Percentiles rank a stretch among this genome's conserved stretches.
Evolutionary conservation across 2,888 invertebrate species (phyloP).

Genomic region (Pilophorus perplexus): DNA sequence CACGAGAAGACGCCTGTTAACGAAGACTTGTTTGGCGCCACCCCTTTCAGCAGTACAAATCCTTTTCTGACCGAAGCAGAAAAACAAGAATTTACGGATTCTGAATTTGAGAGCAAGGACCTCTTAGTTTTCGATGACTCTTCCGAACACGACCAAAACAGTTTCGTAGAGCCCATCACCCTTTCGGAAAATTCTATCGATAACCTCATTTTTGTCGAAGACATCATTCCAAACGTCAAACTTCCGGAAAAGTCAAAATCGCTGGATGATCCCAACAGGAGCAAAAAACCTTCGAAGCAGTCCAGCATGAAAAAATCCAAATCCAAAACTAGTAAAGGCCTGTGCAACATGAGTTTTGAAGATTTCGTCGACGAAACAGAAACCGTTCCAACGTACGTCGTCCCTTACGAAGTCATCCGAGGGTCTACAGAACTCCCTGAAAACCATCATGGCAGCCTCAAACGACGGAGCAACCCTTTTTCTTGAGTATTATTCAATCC

Average conservation of each 20-base stretch:
- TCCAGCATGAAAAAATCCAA: conserved; percentile 43
- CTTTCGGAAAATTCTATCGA: conserved; percentile 32
- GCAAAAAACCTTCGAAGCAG: conserved; percentile 28
- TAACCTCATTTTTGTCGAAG: conserved; percentile 19
- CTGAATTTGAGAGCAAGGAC: conserved; percentile 45
- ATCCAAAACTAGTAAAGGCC: conserved; percentile 57
- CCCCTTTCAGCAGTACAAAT: conserved; percentile 47
- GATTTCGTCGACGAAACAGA: conserved; percentile 60
- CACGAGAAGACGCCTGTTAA: conserved; percentile 52
- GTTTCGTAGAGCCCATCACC: too few species aligned
- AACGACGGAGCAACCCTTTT: conserved; percentile 55
- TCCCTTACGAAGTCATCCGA: conserved; percentile 64
- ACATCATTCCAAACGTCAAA: not conserved
- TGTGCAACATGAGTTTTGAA: conserved; percentile 73
- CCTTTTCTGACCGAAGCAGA: conserved; percentile 39
- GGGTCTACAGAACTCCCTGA: conserved; percentile 45
- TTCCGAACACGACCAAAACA: not conserved
- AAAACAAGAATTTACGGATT: conserved; percentile 45
- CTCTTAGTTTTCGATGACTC: conserved; percentile 40
- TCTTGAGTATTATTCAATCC: conserved; percentile 50
- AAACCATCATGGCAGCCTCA: conserved; percentile 54
- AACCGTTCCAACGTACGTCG: conserved; percentile 53
- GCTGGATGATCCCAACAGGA: conserved; percentile 4
- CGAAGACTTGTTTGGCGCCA: conserved; percentile 48
- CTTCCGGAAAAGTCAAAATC: not conserved